Evolutionary conservation across 2,113 vertebrate genomes (phyloP).

Genomic region (Diadophis punctatus): DNA sequence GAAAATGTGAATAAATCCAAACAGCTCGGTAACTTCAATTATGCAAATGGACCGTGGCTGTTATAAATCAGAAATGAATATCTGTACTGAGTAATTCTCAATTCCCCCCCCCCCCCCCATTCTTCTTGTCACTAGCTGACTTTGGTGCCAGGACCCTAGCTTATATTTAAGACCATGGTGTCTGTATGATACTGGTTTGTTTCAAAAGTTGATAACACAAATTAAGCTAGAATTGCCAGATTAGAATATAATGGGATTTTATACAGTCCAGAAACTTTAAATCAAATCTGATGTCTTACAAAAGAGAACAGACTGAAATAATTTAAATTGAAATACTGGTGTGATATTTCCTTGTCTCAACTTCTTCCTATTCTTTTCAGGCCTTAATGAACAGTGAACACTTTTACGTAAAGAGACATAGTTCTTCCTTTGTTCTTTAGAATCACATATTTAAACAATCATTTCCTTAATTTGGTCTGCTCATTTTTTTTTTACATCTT

Average conservation of each 20-base stretch:
- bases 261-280: background rate
- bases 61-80: background rate
- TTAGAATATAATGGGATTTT: background rate
- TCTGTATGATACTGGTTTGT: background rate
- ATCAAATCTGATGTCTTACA: background rate
- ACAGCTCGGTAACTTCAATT: background rate
- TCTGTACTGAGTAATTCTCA: background rate
- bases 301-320: background rate
- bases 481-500: background rate
- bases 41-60: background rate
- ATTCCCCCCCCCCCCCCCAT: background rate
- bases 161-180: background rate
- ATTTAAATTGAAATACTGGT: background rate
- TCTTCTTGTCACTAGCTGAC: background rate
- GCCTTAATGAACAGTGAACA: background rate
- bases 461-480: background rate
- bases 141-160: background rate
- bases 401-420: background rate
- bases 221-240: background rate
- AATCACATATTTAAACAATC: background rate
- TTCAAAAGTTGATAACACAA: background rate
- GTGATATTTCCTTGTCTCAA: background rate
- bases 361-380: background rate
- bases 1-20: background rate
- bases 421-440: background rate